Evolutionary conservation across 2,797 vertebrate genomes (phyloP).

Genomic region (Taeniopygia guttata): DNA sequence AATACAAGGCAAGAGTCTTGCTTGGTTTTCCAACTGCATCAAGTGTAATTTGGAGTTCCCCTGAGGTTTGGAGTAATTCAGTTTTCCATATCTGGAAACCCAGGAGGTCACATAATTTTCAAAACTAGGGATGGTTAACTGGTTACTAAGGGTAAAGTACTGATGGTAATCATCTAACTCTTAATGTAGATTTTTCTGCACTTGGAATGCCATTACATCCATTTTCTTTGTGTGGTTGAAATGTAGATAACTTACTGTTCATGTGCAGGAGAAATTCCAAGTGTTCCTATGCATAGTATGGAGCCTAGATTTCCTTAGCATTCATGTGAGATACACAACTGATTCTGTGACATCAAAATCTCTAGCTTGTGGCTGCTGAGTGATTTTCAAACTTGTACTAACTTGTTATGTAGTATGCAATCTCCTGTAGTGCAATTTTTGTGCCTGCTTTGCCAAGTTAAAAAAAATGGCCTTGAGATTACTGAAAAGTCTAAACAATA

Average conservation of each 20-base stretch:
- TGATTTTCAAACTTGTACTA: background rate
- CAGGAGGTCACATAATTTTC: background rate
- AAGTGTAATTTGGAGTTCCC: background rate
- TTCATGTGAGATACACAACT: background rate
- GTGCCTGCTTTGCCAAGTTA: background rate
- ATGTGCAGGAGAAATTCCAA: background rate
- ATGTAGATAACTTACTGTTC: background rate
- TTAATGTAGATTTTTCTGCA: background rate
- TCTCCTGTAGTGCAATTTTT: background rate
- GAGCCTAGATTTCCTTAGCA: background rate
- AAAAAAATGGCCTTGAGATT: conserved; percentile 39
- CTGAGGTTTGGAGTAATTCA: background rate
- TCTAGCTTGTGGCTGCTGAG: background rate
- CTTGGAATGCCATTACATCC: background rate
- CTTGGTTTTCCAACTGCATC: background rate
- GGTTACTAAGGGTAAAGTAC: background rate
- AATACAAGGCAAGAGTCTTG: background rate
- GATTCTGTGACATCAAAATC: background rate
- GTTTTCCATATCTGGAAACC: background rate
- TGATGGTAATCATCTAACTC: background rate
- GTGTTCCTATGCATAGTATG: background rate
- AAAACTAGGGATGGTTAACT: background rate
- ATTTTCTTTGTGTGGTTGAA: background rate
- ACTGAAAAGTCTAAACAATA: conserved; percentile 56
- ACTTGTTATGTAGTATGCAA: background rate